Base-by-base conservation (phyloP, 2,113 vertebrate genomes). In the Pagrus major region DNA sequence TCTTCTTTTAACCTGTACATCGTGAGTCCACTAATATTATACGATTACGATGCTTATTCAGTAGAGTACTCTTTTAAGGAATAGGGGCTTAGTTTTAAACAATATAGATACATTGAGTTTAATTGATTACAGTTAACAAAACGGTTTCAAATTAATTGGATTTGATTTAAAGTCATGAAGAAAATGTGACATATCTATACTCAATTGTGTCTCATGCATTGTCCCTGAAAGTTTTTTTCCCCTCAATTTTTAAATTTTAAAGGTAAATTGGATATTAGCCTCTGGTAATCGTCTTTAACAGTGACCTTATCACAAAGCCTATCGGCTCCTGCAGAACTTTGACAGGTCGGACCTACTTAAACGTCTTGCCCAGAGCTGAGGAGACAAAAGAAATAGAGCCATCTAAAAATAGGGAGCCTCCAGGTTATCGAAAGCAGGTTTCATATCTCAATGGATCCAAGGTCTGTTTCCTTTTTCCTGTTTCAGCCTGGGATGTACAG, bases 361-460 rank as follows among this genome's bases (percentile, higher is more conserved):
- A 81, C 69, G 59, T 76, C n/a, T 71, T 42, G 74, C 76, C 82
- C 73, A 64, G 80, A 86, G 74, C 71, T 25, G 56, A 59, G 33
- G 61, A 86, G 51, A 80, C 46, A 29, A 66, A 82, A 65, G 15
- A 84, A 81, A 87, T 61, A 4, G 52, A 78, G 59, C 25, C 29
- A 29, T 82, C 88, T 86, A 86, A 89, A 93, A 86, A 85, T 89
- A 90, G 80, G 72, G 11, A 67, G 72, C 81, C 60, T 81, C 54
- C 61, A 80, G 65, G 84, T 90, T 81, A 54, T 83, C 42, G 33
- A 47, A 70, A 42, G 55, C 56, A 88, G 79, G 67, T 85, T 88
- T 88, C 56, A 80, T 77, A 81, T 91, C 84, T 91, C 70, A 71
- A 68, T 72, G 82, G 77, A 87, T 81, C 71, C 71, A 20, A 70